These are phyloP conservation scores for Tyto alba DNA, from an alignment of 2,113 vertebrate genomes.

Conservation along the genomic window DNA sequence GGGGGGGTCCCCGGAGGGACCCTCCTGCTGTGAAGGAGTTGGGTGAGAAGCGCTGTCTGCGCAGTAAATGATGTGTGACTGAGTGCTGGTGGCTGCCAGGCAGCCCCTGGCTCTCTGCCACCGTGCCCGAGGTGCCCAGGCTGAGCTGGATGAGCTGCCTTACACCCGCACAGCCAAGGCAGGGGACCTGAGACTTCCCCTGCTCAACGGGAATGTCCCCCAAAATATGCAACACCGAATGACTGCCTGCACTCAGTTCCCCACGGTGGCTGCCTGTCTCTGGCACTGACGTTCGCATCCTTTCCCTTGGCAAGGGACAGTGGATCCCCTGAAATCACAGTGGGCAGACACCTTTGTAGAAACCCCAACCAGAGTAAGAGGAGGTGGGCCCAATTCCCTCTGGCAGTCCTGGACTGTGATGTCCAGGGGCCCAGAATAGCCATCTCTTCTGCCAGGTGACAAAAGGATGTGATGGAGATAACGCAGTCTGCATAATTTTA, in stretches of 20 bases:
- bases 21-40: too few species aligned
- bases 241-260: neutral
- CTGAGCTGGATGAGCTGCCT: neutral
- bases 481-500: neutral
- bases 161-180: too few species aligned
- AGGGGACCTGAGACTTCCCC: neutral
- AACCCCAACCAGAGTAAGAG: neutral
- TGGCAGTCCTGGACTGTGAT: too few species aligned
- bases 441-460: neutral
- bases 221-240: rapidly evolving
- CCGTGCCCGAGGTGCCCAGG: rapidly evolving
- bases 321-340: neutral
- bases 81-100: neutral
- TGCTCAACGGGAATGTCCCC: neutral
- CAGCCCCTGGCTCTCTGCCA: neutral
- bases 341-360: neutral
- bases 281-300: rapidly evolving
- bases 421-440: neutral
- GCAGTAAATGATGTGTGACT: neutral
- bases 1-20: rapidly evolving
- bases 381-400: neutral
- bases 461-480: neutral
- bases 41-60: neutral
- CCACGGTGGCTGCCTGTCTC: neutral
- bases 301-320: neutral